Percentiles rank a stretch among this genome's conserved stretches.
These are phyloP conservation scores for Metopia argyrocephala DNA, from an alignment of 2,888 invertebrate species.

Conservation along the genomic window DNA sequence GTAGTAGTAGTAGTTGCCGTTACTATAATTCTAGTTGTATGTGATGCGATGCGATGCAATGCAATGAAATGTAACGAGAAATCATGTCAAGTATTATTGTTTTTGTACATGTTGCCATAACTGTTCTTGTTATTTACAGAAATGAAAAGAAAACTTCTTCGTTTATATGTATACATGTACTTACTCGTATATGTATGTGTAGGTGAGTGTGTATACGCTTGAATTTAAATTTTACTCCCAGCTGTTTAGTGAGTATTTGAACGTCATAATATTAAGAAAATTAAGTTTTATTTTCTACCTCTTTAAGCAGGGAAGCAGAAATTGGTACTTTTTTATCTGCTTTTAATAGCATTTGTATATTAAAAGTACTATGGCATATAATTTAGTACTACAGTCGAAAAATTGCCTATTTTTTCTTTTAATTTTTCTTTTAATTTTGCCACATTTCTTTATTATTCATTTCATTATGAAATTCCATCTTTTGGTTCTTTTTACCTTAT, in stretches of 20 bases:
- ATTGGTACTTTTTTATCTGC: no score
- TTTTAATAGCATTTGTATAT: no score
- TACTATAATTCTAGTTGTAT: background rate
- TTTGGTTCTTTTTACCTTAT: no score
- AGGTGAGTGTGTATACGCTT: background rate
- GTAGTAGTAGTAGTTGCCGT: background rate
- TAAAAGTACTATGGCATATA: no score
- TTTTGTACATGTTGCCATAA: conserved; percentile 16
- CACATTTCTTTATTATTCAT: no score
- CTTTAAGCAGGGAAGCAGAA: no score
- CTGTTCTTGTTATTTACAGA: background rate
- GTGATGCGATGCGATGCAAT: conserved; percentile 48
- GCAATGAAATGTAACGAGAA: conserved; percentile 60
- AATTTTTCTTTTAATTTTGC: no score
- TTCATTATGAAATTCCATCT: no score
- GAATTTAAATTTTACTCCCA: background rate
- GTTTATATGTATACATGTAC: no score
- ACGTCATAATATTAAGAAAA: conserved; percentile 30
- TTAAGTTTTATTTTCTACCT: conserved; percentile 32
- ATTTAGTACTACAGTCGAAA: no score
- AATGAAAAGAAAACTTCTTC: background rate
- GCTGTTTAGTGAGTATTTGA: background rate
- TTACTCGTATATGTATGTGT: background rate
- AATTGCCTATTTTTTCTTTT: no score
- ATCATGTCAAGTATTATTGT: conserved; percentile 60